Evolutionary conservation across 2,888 invertebrate species (phyloP).

Genomic region (Eudasyphora cyanicolor): DNA sequence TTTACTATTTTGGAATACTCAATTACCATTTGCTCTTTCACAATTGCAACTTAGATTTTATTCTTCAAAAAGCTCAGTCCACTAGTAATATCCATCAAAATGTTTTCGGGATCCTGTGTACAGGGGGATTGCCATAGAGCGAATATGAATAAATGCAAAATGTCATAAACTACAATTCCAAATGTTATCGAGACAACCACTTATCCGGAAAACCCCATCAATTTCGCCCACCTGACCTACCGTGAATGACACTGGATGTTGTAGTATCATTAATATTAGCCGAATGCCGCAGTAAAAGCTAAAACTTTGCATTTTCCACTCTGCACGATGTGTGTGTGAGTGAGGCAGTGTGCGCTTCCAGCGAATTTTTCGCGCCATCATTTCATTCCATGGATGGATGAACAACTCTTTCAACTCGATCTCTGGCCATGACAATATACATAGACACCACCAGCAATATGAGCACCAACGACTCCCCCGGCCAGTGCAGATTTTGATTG

Average conservation of each 20-base stretch:
- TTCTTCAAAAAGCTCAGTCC: no score
- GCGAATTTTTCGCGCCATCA: slow-evolving; percentile 5
- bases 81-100: no score
- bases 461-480: neutral
- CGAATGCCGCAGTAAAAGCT: neutral
- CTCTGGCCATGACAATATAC: slow-evolving; percentile 9
- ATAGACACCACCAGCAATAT: slow-evolving; percentile 16
- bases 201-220: neutral
- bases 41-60: no score
- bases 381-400: slow-evolving; percentile 34
- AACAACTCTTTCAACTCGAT: slow-evolving; percentile 22
- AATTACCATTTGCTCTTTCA: no score
- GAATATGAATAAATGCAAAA: no score
- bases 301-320: neutral
- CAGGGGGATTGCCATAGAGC: no score
- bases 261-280: no score
- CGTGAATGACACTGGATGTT: neutral
- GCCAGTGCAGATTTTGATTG: slow-evolving; percentile 1
- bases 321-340: neutral
- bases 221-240: slow-evolving; percentile 22
- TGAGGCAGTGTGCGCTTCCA: neutral
- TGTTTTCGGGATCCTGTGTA: no score
- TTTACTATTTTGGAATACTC: no score
- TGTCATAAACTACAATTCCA: no score
- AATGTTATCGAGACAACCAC: no score